These are phyloP conservation scores for Emberiza fucata DNA, from an alignment of 2,113 vertebrate species.

Conservation along the genomic window DNA sequence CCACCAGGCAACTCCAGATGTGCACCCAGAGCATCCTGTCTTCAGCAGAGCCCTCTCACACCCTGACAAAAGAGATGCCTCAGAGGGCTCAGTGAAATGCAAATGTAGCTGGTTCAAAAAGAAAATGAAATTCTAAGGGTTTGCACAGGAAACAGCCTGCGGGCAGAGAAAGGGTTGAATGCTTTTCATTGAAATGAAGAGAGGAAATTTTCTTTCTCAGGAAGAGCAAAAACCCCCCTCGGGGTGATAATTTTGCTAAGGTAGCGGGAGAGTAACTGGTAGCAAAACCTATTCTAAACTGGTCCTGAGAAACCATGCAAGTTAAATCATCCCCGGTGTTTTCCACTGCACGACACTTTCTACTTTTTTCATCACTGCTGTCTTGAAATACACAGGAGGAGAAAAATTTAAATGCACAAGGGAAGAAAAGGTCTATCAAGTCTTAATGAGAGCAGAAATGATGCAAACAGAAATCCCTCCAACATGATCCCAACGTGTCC, in stretches of 20 bases:
- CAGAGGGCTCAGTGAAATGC: neutral
- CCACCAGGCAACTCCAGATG: neutral
- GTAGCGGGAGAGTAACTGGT: neutral
- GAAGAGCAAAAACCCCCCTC: neutral
- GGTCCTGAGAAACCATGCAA: rapidly evolving
- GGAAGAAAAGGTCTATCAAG: neutral
- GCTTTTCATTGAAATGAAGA: conserved; percentile 25
- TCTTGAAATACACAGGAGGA: neutral
- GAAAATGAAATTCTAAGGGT: neutral
- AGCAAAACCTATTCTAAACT: neutral
- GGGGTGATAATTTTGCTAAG: neutral
- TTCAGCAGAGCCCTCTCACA: neutral
- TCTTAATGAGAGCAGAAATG: neutral
- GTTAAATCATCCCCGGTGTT: neutral
- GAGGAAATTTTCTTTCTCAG: neutral
- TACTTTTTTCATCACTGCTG: neutral
- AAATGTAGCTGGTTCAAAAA: neutral
- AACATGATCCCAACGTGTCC: neutral
- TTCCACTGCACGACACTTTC: neutral
- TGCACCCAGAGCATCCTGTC: neutral
- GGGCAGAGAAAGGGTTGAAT: neutral
- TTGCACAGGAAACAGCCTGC: neutral
- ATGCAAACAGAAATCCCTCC: neutral
- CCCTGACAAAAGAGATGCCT: neutral
- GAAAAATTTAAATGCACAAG: neutral